Evolutionary conservation across 2,113 vertebrate species (phyloP), one percentile per base, ranked within the genome.

Genomic region (Balaeniceps rex): DNA sequence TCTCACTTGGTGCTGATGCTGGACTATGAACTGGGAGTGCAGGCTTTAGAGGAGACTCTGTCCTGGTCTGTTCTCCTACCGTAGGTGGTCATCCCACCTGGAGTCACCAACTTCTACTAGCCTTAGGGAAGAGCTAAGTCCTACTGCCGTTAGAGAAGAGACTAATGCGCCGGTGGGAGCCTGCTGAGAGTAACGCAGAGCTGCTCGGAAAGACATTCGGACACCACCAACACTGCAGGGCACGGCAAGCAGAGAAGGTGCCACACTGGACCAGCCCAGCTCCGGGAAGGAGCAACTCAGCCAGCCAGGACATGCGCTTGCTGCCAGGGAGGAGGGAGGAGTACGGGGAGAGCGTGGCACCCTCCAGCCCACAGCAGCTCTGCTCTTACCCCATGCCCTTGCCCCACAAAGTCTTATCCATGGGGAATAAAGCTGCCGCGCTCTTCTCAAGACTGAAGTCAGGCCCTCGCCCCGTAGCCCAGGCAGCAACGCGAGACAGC

Each of bases 281-380:
- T 58, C n/a, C 1, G 4, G 36, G n/a, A 51, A 42, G 68, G 51
- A 49, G 42, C 25, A n/a, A 21, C 38, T 4, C 52, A 14, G 7
- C 46, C 61, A 19, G 15, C 26, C 33, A 60, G 61, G 33, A n/a
- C 28, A 12, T 11, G 10, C 29, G 57, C 57, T 47, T 2, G 10
- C 19, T 60, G 44, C 34, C 61, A 33, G 4, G 0, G 7, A 11
- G 42, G 0, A 26, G 33, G 47, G 4, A 54, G 46, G 31, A 28
- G 36, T 16, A 9, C 4, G 12, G 69, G 69, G 33, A 31, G 57
- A 28, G 46, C 26, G 10, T 22, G 33, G 38, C 58, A n/a, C 22
- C 21, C 15, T 25, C 49, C 23, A 8, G 49, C 14, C 42, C 60
- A 8, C 18, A 63, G 64, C n/a, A 76, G 71, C 63, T 61, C 47